Conservation (phyloP, 2,113 vertebrate genomes). For the Nycticorax nycticorax region DNA sequence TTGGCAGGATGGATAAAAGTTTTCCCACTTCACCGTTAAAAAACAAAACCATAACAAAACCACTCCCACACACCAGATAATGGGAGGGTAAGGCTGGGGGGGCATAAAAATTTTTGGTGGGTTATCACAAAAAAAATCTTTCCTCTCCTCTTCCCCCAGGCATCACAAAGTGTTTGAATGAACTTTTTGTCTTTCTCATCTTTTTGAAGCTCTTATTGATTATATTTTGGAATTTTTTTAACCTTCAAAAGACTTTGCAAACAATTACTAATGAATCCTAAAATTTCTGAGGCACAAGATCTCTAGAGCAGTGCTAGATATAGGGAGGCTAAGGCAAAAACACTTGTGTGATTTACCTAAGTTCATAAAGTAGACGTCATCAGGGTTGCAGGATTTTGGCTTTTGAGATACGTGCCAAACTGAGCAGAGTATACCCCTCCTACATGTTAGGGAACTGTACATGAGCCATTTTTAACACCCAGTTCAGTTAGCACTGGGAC, state of each 20-base stretch:
- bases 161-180: constrained; percentile 11
- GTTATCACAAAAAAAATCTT: constrained; percentile 20
- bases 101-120: background rate
- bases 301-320: background rate
- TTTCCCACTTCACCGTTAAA: background rate
- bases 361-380: background rate
- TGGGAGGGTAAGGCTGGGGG: background rate
- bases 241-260: background rate
- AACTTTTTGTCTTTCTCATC: background rate
- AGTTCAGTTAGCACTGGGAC: background rate
- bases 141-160: background rate
- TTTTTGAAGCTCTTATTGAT: constrained; percentile 23
- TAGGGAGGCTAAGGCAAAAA: background rate
- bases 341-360: background rate
- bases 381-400: background rate
- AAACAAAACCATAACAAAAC: background rate
- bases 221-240: background rate
- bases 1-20: background rate
- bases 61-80: constrained; percentile 14
- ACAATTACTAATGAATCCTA: background rate
- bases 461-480: background rate
- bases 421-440: background rate
- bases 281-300: background rate
- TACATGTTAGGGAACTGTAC: background rate
- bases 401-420: background rate